Percentiles rank a stretch among this genome's conserved stretches.
These are phyloP conservation scores for Drosophila quadrilineata DNA, from an alignment of 1,140 invertebrate genomes.

Conservation along the genomic window DNA sequence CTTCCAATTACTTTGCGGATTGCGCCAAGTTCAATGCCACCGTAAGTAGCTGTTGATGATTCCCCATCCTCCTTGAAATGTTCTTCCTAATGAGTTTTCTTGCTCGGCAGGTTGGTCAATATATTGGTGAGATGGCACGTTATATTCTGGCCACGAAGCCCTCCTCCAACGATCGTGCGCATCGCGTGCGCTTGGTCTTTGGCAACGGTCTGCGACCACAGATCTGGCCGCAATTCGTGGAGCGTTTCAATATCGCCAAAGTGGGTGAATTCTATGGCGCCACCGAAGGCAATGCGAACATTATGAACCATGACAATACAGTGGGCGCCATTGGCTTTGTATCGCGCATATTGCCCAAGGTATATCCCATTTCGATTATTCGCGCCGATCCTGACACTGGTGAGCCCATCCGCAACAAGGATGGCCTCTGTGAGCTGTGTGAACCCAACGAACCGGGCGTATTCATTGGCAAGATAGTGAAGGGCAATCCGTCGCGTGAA, in stretches of 20 bases:
- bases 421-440: slow-evolving; percentile 90
- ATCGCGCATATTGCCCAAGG: slow-evolving; percentile 90
- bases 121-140: slow-evolving; percentile 99
- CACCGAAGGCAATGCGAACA: slow-evolving; percentile 98
- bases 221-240: slow-evolving; percentile 96
- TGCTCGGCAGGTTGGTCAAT: slow-evolving; percentile 84
- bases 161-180: slow-evolving; percentile 89
- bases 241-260: slow-evolving; percentile 91
- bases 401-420: slow-evolving; percentile 89
- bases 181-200: slow-evolving; percentile 93
- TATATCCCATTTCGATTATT: slow-evolving; percentile 95
- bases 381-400: slow-evolving; percentile 91
- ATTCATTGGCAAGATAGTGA: slow-evolving; percentile 97
- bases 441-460: slow-evolving; percentile 94
- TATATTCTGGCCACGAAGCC: slow-evolving; percentile 95
- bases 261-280: slow-evolving; percentile 98
- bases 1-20: slow-evolving; percentile 96
- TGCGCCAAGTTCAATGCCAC: slow-evolving; percentile 97
- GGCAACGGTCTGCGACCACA: slow-evolving; percentile 97
- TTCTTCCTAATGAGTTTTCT: slow-evolving; percentile 16
- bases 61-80: too few species aligned
- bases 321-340: slow-evolving; percentile 97
- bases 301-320: slow-evolving; percentile 95
- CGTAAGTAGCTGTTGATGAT: slow-evolving; percentile 84
- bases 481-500: slow-evolving; percentile 89